phyloP scores from a whole-genome alignment of 1,140 invertebrate genomes.

The Hylyphantes graminicola region DNA sequence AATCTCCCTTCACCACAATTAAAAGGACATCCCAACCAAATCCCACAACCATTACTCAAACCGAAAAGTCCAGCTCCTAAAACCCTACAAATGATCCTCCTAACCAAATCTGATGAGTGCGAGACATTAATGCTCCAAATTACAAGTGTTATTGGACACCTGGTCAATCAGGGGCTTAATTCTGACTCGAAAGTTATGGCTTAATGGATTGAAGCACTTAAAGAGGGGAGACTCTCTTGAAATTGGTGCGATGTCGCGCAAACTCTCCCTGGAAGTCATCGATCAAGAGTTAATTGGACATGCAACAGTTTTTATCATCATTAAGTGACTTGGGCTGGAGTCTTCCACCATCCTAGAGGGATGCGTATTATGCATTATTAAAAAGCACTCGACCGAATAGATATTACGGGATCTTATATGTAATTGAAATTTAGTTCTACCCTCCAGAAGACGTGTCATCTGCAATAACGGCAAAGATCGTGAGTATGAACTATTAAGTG shows the following conservation, averaged over 20 bases:
- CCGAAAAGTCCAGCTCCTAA: neutral
- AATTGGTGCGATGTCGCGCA: slow-evolving; percentile 19
- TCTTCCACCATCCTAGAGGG: too few relatives aligned
- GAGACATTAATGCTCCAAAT: slow-evolving; percentile 41
- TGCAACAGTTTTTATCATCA: neutral
- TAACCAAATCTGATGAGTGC: slow-evolving; percentile 35
- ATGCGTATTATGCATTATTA: too few relatives aligned
- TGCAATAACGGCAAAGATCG: too few relatives aligned
- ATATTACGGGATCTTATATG: too few relatives aligned
- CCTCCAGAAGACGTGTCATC: too few relatives aligned
- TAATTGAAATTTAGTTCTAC: too few relatives aligned
- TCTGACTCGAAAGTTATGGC: neutral
- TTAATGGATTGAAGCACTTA: slow-evolving; percentile 42
- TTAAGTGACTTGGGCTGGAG: too few relatives aligned
- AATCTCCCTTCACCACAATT: neutral
- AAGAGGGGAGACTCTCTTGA: slow-evolving; percentile 9
- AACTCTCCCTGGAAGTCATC: slow-evolving; percentile 28
- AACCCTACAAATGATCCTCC: too few relatives aligned
- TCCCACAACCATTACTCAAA: slow-evolving; percentile 6
- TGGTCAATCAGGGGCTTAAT: slow-evolving; percentile 31
- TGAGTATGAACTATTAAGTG: too few relatives aligned
- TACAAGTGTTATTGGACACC: slow-evolving; percentile 29
- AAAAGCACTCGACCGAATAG: too few relatives aligned
- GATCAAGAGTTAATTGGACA: slow-evolving; percentile 50
- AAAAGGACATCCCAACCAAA: neutral